Percentiles rank a stretch among this genome's conserved stretches.
Evolutionary conservation across 2,888 invertebrate species (phyloP).

Genomic region (Drosophila infuscata): DNA sequence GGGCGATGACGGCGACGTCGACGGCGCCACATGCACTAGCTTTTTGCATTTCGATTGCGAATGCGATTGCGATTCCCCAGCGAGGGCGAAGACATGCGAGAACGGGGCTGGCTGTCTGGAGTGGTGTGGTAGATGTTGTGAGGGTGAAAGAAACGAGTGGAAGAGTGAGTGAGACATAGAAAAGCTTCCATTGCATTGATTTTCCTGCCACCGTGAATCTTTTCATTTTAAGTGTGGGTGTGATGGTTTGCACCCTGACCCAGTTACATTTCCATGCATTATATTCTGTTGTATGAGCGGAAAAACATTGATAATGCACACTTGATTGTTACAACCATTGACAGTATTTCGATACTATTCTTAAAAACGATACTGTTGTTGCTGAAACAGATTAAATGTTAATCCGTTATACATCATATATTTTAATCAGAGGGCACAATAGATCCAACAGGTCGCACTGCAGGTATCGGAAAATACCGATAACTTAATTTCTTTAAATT

Average conservation of each 20-base stretch:
- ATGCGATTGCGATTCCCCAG: slow-evolving; percentile 25
- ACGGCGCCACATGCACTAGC: slow-evolving; percentile 58
- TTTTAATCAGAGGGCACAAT: not conserved
- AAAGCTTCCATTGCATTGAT: slow-evolving; percentile 39
- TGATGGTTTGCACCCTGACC: slow-evolving; percentile 83
- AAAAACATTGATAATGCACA: not conserved
- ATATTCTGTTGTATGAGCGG: slow-evolving; percentile 8
- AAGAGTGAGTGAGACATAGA: not conserved
- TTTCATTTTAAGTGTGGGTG: slow-evolving; percentile 34
- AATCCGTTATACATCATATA: not conserved
- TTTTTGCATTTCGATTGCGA: slow-evolving; percentile 59
- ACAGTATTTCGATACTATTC: not conserved
- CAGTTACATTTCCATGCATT: slow-evolving; percentile 78
- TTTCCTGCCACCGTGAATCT: slow-evolving; percentile 8
- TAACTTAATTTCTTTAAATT: no score
- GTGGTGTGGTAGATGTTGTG: slow-evolving; percentile 7
- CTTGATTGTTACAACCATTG: not conserved
- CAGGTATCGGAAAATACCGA: not conserved
- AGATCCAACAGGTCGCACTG: no score
- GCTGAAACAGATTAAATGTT: not conserved
- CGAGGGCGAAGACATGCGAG: slow-evolving; percentile 20
- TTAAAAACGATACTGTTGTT: not conserved
- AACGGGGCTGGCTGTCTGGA: slow-evolving; percentile 1
- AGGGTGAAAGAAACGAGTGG: not conserved
- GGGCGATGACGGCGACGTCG: slow-evolving; percentile 14